Evolutionary conservation across 2,888 invertebrate species (phyloP).

Genomic region (Dichetophora obliterata): DNA sequence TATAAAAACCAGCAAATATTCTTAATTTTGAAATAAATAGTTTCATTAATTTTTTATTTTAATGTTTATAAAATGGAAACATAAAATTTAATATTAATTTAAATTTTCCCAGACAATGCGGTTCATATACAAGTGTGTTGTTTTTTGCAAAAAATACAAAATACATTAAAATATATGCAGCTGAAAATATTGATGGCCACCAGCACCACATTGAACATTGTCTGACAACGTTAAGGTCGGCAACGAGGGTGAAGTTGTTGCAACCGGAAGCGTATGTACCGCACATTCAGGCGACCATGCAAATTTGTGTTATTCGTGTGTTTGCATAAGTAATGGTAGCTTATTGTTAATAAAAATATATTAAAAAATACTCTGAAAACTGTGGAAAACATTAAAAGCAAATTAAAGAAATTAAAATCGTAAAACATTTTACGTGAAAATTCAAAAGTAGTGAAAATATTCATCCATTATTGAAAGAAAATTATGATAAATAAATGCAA

Average conservation of each 20-base stretch:
- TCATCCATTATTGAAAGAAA: too few relatives aligned
- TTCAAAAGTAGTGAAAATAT: too few relatives aligned
- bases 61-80: background rate
- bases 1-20: background rate
- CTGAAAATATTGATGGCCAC: too few relatives aligned
- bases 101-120: background rate
- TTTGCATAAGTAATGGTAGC: background rate
- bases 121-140: background rate
- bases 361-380: too few relatives aligned
- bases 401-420: too few relatives aligned
- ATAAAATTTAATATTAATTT: constrained; percentile 6
- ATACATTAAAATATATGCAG: background rate
- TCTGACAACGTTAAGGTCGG: too few relatives aligned
- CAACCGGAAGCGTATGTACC: background rate
- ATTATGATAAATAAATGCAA: too few relatives aligned
- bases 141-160: background rate
- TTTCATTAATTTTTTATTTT: background rate
- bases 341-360: background rate
- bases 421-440: too few relatives aligned
- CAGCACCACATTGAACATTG: too few relatives aligned
- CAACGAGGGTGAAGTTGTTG: background rate
- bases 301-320: constrained; percentile 1
- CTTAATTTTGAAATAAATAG: background rate
- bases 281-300: background rate
- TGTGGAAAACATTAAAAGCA: too few relatives aligned